These are phyloP conservation scores for Amniataba percoides DNA, from an alignment of 2,797 vertebrate genomes.

Conservation along the genomic window DNA sequence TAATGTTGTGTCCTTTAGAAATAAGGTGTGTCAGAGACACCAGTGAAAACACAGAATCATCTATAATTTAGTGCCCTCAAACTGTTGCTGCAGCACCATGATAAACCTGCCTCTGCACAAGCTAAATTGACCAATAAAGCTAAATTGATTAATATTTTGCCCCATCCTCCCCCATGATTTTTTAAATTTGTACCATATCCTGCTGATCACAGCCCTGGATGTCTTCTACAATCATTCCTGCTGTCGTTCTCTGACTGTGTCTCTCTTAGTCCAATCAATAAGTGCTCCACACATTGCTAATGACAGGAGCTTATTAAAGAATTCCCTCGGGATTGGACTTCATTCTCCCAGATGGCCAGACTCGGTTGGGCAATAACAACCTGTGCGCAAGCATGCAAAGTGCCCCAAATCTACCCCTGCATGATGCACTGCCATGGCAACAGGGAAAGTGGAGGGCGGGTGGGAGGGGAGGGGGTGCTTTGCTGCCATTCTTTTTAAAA, in stretches of 20 bases:
- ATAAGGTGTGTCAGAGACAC: slow-evolving; percentile 9
- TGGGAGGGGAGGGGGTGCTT: slow-evolving; percentile 6
- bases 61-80: slow-evolving; percentile 2
- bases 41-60: not conserved
- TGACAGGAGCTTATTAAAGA: slow-evolving; percentile 80
- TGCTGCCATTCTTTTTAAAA: slow-evolving; percentile 39
- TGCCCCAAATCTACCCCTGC: slow-evolving; percentile 65
- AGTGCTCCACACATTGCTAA: slow-evolving; percentile 72
- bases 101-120: slow-evolving; percentile 44
- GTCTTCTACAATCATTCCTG: slow-evolving; percentile 40
- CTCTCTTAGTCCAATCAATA: slow-evolving; percentile 74
- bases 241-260: slow-evolving; percentile 28
- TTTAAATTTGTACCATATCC: slow-evolving; percentile 66
- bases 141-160: too few species aligned
- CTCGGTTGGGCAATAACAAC: slow-evolving; percentile 71
- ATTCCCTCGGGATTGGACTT: slow-evolving; percentile 70
- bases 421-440: slow-evolving; percentile 72
- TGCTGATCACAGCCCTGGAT: slow-evolving; percentile 72
- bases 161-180: slow-evolving; percentile 48
- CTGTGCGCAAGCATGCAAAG: slow-evolving; percentile 76
- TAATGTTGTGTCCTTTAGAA: slow-evolving; percentile 8
- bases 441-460: slow-evolving; percentile 44
- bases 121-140: slow-evolving; percentile 44
- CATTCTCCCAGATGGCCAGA: slow-evolving; percentile 63
- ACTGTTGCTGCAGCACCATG: not conserved